A percentile compares a stretch with the other conserved stretches of the same genome.
Conservation (phyloP, 2,888 invertebrate species). For the Marasmarcha lunaedactyla region DNA sequence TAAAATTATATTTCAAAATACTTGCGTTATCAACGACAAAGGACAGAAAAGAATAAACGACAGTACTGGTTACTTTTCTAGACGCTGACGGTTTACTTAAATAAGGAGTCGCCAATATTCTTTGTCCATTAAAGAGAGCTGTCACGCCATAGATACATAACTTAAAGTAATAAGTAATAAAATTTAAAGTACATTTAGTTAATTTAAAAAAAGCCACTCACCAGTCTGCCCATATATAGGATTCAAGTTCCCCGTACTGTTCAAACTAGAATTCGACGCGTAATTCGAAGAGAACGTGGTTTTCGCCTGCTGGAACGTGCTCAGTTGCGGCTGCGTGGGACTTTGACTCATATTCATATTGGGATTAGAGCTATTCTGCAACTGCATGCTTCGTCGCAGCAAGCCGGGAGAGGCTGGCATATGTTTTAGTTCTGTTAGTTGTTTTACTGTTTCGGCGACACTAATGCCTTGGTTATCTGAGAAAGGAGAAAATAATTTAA, state of each 20-base stretch:
- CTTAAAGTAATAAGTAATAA: too few relatives aligned
- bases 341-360: constrained; percentile 23
- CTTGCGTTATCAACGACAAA: too few relatives aligned
- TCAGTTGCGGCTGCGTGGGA: constrained; percentile 28
- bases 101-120: too few relatives aligned
- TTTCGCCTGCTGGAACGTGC: constrained; percentile 56
- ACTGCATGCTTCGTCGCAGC: constrained; percentile 65
- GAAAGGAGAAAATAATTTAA: constrained; percentile 8
- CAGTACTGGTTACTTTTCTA: too few relatives aligned
- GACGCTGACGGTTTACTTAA: too few relatives aligned
- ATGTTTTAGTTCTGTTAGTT: constrained; percentile 85
- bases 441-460: constrained; percentile 89
- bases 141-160: too few relatives aligned
- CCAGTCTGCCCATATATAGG: constrained; percentile 63
- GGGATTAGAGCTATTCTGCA: constrained; percentile 29
- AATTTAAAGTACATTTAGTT: too few relatives aligned
- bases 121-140: too few relatives aligned
- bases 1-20: too few relatives aligned
- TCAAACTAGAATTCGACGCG: constrained; percentile 41
- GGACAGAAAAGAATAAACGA: too few relatives aligned
- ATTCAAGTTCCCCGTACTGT: constrained; percentile 52
- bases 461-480: constrained; percentile 56
- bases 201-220: too few relatives aligned
- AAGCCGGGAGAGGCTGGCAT: constrained; percentile 88
- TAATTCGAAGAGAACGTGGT: constrained; percentile 46